phyloP scores from a whole-genome alignment of 2,113 vertebrate genomes.

The Scomber scombrus region DNA sequence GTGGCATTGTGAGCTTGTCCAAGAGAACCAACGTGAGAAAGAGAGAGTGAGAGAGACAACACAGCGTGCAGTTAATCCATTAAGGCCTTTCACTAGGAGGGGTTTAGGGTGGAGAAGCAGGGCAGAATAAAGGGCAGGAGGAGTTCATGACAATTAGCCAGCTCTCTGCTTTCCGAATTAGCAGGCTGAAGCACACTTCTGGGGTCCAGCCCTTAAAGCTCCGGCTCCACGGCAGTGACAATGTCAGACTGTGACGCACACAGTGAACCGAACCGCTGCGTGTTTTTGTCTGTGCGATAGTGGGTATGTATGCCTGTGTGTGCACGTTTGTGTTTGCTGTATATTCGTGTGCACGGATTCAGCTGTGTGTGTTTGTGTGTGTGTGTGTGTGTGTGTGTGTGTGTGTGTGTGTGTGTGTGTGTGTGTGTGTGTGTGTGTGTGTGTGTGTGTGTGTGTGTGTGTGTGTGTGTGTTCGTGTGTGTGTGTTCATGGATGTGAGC shows the following conservation, averaged over 20 bases:
- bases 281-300: neutral
- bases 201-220: conserved; percentile 21
- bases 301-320: neutral
- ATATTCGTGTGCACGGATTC: conserved; percentile 1
- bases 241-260: conserved; percentile 14
- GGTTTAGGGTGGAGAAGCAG: conserved; percentile 65
- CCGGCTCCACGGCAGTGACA: conserved; percentile 6
- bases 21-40: neutral
- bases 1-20: conserved; percentile 33
- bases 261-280: conserved; percentile 12
- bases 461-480: conserved; percentile 16
- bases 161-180: conserved; percentile 63
- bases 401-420: neutral
- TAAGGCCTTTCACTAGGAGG: conserved; percentile 61
- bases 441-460: neutral
- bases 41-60: conserved; percentile 35
- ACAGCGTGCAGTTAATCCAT: conserved; percentile 70
- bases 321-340: neutral
- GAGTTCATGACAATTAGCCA: conserved; percentile 77
- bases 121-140: conserved; percentile 55
- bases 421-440: neutral
- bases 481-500: conserved; percentile 60
- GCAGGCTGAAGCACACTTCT: conserved; percentile 39
- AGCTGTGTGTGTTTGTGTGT: neutral
- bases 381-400: neutral